Evolutionary conservation across 1,140 invertebrate species (phyloP), one percentile per base, ranked within the genome.

Genomic region (Colletes latitarsis): DNA sequence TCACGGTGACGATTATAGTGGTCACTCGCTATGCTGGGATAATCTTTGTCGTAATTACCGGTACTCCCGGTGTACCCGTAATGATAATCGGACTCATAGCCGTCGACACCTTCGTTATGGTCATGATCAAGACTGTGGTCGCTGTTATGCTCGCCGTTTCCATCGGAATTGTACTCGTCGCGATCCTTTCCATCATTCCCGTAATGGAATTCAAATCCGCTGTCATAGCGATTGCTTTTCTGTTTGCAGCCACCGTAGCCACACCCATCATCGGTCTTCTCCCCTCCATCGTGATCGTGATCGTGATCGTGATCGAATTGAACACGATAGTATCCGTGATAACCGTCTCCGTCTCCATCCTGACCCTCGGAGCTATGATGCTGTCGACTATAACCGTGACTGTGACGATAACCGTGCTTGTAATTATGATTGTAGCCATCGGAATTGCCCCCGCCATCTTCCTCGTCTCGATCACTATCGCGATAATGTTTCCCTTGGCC

Each of bases 11-110:
- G 49, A 53, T 78, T 72, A 72, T 43, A 58, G 21, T 60, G 46
- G 19, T 41, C 57, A 62, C 21, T 17, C 4, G 30, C 46, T 43
- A 17, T 62, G 46, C 46, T 6, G 4, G 62, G 55, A 19, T 68
- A 67, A 76, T 62, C 43, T 76, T 76, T 68, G 2, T 6, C 53
- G 41, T 76, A 76, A 68, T 62, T 68, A 67, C 49, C 30, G 15
- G 15, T n/a, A 14, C 53, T 52, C 17, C 17, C 52, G 4, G 41
- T 14, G 30, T 79, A 46, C 9, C 9, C 64, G 15, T 81, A 76
- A 75, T 19, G 43, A 66, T 60, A 53, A 46, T 64, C 49, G 30
- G 43, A 12, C 12, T 8, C 43, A 15, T 67, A 30, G 63, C 43
- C 63, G 30, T 53, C 55, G 52, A 62, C 52, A 46, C 73, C 55